A percentile compares a stretch with the other conserved stretches of the same genome.
Conservation (phyloP, 23 tunicate genomes). For the Aplidium turbinatum region DNA sequence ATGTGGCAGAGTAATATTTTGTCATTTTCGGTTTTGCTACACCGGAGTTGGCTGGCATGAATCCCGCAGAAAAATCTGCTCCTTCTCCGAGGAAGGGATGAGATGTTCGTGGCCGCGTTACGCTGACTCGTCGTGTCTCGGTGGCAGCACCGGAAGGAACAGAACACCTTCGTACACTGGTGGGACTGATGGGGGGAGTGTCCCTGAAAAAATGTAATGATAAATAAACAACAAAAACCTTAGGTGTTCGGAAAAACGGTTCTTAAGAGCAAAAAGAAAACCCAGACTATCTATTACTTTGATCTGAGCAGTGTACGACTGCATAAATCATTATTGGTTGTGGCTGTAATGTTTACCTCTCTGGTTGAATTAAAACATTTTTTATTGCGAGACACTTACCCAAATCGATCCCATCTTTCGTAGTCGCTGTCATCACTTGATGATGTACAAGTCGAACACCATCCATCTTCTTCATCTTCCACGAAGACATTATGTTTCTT, state of each 20-base stretch:
- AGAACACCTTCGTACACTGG: not conserved
- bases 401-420: conserved; percentile 91
- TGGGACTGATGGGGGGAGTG: not conserved
- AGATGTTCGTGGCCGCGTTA: not conserved
- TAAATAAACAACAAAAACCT: too few species aligned
- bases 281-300: too few species aligned
- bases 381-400: too few species aligned
- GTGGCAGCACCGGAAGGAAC: not conserved
- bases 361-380: too few species aligned
- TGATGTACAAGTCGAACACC: conserved; percentile 99
- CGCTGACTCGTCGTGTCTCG: conserved; percentile 5
- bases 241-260: too few species aligned
- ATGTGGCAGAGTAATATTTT: conserved; percentile 57
- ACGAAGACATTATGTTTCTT: conserved; percentile 26
- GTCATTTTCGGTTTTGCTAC: conserved; percentile 40
- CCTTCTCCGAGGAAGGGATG: conserved; percentile 35
- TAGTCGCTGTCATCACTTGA: conserved; percentile 97
- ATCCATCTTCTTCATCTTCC: conserved; percentile 80
- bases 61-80: conserved; percentile 4
- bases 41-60: conserved; percentile 3
- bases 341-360: too few species aligned
- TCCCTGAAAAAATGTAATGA: too few species aligned
- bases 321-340: too few species aligned
- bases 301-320: too few species aligned
- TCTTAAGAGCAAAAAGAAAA: too few species aligned